Evolutionary conservation across 2,113 vertebrate genomes (phyloP), one percentile per base, ranked within the genome.

Genomic region (Pagrus major): DNA sequence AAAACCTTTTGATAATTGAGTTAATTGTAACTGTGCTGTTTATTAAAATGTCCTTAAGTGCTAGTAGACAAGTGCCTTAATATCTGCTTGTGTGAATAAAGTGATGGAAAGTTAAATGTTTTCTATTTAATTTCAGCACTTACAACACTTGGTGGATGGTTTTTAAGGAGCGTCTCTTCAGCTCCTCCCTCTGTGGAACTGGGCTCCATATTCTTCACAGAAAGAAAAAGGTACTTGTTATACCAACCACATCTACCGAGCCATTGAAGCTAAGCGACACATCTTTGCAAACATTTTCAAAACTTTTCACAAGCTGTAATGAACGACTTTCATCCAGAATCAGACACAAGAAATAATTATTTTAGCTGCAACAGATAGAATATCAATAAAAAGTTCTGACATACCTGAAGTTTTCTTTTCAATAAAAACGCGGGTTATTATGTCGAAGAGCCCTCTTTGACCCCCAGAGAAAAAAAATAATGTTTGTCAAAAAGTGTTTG

Each of bases 181-280:
- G 76, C 88, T 88, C 82, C 93, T 78, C 75, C 80, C 37, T 90
- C 61, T 83, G 88, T 91, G 86, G 91, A 79, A 55, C 91, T 95
- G 61, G 85, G 80, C 60, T 96, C 96, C 96, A 96, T 97, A 64
- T 91, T 94, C 93, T 91, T 86, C 84, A 93, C 90, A 93, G 1
- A 89, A 87, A 21, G 74, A 10, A 87, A 91, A 93, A 90, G 71
- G 84, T 71, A 91, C 85, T 91, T 86, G 89, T 93, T 92, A 93
- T 88, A 89, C 89, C 84, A 88, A 90, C 90, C 89, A 94, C 89
- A 93, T 87, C 78, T 56, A 85, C 81, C 16, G 33, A 63, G 61
- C 70, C 70, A 42, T n/a, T 67, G 54, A 84, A 60, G 63, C 72
- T 70, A 74, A 85, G 68, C 41, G 1, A 75, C 67, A 67, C 70